A percentile compares a stretch with the other conserved stretches of the same genome.
phyloP scores from a whole-genome alignment of 35 echinoderm and acorn worm genomes.

The Apostichopus californicus region DNA sequence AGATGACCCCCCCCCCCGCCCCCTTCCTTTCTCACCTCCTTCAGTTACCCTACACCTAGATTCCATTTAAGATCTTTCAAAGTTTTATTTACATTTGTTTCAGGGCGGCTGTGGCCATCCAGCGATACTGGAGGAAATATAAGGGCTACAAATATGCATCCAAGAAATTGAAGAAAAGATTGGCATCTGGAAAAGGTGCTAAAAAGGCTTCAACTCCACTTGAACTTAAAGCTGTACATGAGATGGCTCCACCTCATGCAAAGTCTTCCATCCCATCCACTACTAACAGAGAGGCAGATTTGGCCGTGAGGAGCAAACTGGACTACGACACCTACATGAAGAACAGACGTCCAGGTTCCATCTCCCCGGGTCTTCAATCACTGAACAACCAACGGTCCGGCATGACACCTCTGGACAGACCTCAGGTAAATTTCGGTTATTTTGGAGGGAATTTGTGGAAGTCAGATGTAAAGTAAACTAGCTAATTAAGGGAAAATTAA shows the following conservation, averaged over 20 bases:
- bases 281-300: conserved; percentile 11
- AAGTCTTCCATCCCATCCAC: neutral
- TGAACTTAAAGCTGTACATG: neutral
- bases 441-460: no score
- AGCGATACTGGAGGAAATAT: conserved; percentile 76
- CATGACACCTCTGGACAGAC: no score
- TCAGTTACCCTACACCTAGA: no score
- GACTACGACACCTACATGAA: conserved; percentile 90
- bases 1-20: no score
- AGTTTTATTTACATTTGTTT: neutral
- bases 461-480: no score
- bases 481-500: no score
- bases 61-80: neutral
- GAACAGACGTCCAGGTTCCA: conserved; percentile 91
- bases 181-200: neutral
- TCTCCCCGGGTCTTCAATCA: conserved; percentile 47
- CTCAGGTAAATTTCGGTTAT: no score
- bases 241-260: neutral
- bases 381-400: no score
- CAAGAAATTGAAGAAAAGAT: neutral
- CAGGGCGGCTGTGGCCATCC: conserved; percentile 91
- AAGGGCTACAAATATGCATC: conserved; percentile 76
- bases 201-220: neutral
- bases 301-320: conserved; percentile 17
- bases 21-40: no score